Base-by-base conservation (phyloP, 2,113 vertebrate species). In the Alexandromys fortis region DNA sequence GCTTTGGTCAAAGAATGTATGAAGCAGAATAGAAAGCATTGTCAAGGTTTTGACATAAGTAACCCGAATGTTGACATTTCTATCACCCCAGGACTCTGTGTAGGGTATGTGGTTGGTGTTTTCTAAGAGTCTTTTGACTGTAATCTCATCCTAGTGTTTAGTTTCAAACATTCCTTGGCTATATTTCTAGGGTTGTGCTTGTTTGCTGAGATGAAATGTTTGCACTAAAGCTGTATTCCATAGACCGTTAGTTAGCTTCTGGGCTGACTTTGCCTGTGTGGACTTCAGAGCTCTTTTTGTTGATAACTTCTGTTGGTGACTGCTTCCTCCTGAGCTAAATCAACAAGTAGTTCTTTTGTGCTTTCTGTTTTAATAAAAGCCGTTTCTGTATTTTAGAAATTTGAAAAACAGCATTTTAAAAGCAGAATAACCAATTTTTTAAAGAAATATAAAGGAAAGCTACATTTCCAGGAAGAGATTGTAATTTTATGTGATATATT, bases 281-380 rank as follows among this genome's bases (percentile, higher is more conserved):
- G 24, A 35, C 49, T 90, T 65, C 70, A 58, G 24, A 87, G 87
- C 35, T 42, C 90, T 94, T 95, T 55, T 55, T 55, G 55, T 55
- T 55, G 55, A 55, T 55, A 55, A 55, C 55, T 55, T 55, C 81
- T 82, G 49, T 95, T 72, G 61, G 68, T 90, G 38, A 87, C 38
- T 38, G 73, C 49, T 95, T 67, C 58, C 16, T 88, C 35, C 49
- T 70, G 49, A 93, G 92, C 72, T 87, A 77, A 92, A 92, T 11
- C n/a, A 85, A 61, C 65, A 93, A 14, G n/a, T 52, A 55, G 52
- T 93, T 90, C 82, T 86, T 95, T 61, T 55, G 73, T 97, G 58
- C 65, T 68, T 94, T 97, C 90, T 92, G 61, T 96, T 91, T 97
- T 93, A 95, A 92, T 95, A 94, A 92, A 94, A 95, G 28, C 35